Conservation (phyloP, 2,888 invertebrate species). For the Fabriciana adippe region DNA sequence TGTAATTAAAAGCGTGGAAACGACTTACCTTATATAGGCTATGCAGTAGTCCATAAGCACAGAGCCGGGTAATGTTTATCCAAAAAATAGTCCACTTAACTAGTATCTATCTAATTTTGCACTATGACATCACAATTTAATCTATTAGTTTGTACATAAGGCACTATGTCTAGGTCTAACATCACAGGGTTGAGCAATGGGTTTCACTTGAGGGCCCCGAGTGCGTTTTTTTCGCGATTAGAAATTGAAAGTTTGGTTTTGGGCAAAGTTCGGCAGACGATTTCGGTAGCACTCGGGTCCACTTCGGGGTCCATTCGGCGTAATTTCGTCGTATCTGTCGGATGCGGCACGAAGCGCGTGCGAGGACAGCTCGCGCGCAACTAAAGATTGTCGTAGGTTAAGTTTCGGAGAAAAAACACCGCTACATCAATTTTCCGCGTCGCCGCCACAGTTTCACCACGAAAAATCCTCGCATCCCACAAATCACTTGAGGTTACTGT, state of each 20-base stretch:
- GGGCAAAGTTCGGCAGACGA: slow-evolving; percentile 53
- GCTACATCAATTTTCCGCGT: slow-evolving; percentile 76
- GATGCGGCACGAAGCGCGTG: slow-evolving; percentile 64
- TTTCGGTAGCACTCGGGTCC: slow-evolving; percentile 56
- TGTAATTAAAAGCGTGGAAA: slow-evolving; percentile 43
- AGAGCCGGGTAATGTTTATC: slow-evolving; percentile 33
- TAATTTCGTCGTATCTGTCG: slow-evolving; percentile 60
- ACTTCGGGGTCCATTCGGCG: slow-evolving; percentile 63
- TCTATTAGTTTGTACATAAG: slow-evolving; percentile 69
- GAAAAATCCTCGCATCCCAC: slow-evolving; percentile 49
- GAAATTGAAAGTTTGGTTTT: slow-evolving; percentile 56
- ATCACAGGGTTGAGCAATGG: slow-evolving; percentile 79
- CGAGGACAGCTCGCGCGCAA: slow-evolving; percentile 77
- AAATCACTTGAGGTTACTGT: slow-evolving; percentile 54
- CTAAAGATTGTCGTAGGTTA: slow-evolving; percentile 80
- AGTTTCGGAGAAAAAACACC: slow-evolving; percentile 73
- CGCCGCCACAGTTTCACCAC: slow-evolving; percentile 59
- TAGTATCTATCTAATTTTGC: slow-evolving; percentile 69
- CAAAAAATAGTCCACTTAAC: slow-evolving; percentile 59
- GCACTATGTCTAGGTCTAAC: slow-evolving; percentile 65
- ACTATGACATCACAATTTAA: slow-evolving; percentile 73
- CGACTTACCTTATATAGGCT: slow-evolving; percentile 60
- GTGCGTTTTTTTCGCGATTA: slow-evolving; percentile 60
- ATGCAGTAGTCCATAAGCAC: slow-evolving; percentile 69
- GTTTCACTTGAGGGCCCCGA: slow-evolving; percentile 69